Evolutionary conservation across 2,888 invertebrate species (phyloP).

Genomic region (Orthonychiurus folsomi): DNA sequence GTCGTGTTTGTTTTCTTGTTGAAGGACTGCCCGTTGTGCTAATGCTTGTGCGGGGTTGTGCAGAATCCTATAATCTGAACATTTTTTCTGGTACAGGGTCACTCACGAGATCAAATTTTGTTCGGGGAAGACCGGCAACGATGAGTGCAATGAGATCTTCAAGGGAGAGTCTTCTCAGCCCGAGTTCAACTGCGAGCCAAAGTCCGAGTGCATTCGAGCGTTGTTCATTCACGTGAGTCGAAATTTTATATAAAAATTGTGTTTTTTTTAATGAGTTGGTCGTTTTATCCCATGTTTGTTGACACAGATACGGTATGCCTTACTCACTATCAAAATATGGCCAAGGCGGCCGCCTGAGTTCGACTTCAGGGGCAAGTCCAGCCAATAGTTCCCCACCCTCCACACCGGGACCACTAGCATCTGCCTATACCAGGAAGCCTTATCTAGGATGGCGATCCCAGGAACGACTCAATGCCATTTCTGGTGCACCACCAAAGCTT

Average conservation of each 20-base stretch:
- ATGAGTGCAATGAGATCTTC: constrained; percentile 30
- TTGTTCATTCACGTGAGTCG: constrained; percentile 38
- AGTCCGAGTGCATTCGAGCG: constrained; percentile 40
- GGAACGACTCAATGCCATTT: constrained; percentile 54
- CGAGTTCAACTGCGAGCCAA: constrained; percentile 41
- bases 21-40: neutral
- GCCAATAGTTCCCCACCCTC: constrained; percentile 35
- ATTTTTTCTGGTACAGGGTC: constrained; percentile 25
- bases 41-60: neutral
- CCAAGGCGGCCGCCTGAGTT: constrained; percentile 34
- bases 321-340: constrained; percentile 33
- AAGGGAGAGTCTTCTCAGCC: constrained; percentile 39
- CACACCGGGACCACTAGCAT: constrained; percentile 24
- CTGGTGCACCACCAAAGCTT: constrained; percentile 43
- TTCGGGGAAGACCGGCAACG: constrained; percentile 37
- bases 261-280: neutral
- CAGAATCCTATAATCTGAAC: neutral
- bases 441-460: constrained; percentile 81
- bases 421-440: constrained; percentile 55
- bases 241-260: constrained; percentile 2
- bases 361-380: constrained; percentile 21
- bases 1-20: neutral
- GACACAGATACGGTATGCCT: constrained; percentile 39
- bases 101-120: constrained; percentile 37
- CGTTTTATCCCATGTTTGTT: neutral